Base-by-base conservation (phyloP, 2,888 invertebrate species). In the Drosophila peninsularis region DNA sequence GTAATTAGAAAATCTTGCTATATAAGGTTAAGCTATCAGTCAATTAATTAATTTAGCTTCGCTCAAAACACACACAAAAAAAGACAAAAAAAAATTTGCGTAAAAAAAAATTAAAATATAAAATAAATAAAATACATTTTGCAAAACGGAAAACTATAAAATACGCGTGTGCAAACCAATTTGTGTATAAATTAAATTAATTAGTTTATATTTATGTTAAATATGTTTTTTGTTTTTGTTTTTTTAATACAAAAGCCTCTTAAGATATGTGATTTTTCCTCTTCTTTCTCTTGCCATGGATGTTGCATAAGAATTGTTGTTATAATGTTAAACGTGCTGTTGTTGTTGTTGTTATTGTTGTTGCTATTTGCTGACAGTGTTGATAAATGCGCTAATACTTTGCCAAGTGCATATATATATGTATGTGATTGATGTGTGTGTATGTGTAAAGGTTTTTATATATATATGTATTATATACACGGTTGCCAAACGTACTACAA, bases 1-100 rank as follows among this genome's bases (percentile, higher is more conserved):
- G 41, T 72, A 74, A 85, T 79, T 69, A 53, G 58, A 83, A 76
- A 84, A 77, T 87, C 71, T 76, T 82, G 70, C 77, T 75, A 79
- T 76, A 65, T 80, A 83, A 80, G 82, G 88, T 90, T 91, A 91
- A 90, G 83, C 91, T 91, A 91, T 91, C 91, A 90, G 91, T 91
- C 90, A 80, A 77, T 90, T 89, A 88, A 83, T 88, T 79, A 86
- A 90, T 78, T 82, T 85, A 83, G 78, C 74, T 87, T 78, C 70
- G 78, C 68, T 78, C 78, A 66, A 57, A 62, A 70, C 39, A 55
- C 54, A 72, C 52, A 62, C 7, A 64, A 44, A 42, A 55, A 60
- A 53, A 44, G 32, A 42, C 32, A 24, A 53, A 54, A 44, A 52
- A 71, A 34, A n/a, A n/a, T n/a, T n/a, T 14, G 39, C 6, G 13